Evolutionary conservation across 1,140 invertebrate species (phyloP), one percentile per base, ranked within the genome.

Genomic region (Saccostrea echinata): DNA sequence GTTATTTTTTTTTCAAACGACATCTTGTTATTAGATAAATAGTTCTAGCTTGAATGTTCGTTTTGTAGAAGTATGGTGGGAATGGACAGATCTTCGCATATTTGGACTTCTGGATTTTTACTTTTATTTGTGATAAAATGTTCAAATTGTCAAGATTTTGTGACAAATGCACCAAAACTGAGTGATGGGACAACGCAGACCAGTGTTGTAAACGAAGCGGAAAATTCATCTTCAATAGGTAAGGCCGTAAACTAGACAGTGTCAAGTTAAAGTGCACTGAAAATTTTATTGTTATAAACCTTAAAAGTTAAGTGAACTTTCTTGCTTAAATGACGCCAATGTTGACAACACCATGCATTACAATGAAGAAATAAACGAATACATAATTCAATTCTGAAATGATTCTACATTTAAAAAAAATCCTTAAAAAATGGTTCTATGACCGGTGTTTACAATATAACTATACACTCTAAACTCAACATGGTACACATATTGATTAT

Each of bases 201-300:
- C 68, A 3, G 27, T 71, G 24, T 30, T 16, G 27, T 33, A 30
- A 71, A 3, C 68, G 27, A 27, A 16, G 68, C 68, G 68, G 68
- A 71, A 71, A 71, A 71, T 71, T 71, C 68, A 27, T 33, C 68
- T 0, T 71, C 30, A 71, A 30, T 71, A 71, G 68, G 68, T 71
- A 71, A 16, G 68, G 12, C 11, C 30, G 52, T 52, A 55, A 1
- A 55, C 11, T 16, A 11, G 11, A 3, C 18, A 13, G 16, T 61
- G 27, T 30, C 27, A 30, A 21, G 64, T 27, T 27, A 30, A 30
- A 13, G 68, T 71, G 68, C 27, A 71, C 68, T 30, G 30, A 71
- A 27, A 71, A 43, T 43, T 43, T 43, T 3, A 43, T 8, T 43
- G 43, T 43, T 9, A 43, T 6, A 43, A 43, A 9, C 43, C 43